Base-by-base conservation (phyloP, 2,888 invertebrate species). In the Idaea biselata region DNA sequence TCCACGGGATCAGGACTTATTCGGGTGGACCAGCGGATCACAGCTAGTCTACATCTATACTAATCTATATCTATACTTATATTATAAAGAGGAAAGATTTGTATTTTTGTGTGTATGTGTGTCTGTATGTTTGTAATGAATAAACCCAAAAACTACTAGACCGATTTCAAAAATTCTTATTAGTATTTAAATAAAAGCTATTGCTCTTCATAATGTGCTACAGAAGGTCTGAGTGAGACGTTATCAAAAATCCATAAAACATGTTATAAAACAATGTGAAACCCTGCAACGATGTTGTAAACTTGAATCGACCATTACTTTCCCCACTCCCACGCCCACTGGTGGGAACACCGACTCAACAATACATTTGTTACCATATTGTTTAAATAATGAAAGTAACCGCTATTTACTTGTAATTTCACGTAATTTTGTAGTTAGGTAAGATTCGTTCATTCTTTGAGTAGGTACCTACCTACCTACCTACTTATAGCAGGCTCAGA, bases 331-430 rank as follows among this genome's bases (percentile, higher is more conserved):
- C 44, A 44, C 44, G 14, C 71, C 67, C 73, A 72, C 63, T 16
- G 63, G 63, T 69, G 69, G 71, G 68, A 65, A 66, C 33, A 18
- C 57, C 44, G 59, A 71, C 70, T 74, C 76, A 82, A 86, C 86
- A 87, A 84, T 86, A 83, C 80, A 44, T 4, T 67, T 62, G 73
- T 63, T 62, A 67, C 68, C 68, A 68, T 73, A 69, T 75, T 74
- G 77, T 77, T 89, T 87, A 87, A 87, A 88, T 83, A 89, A 89
- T 67, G 87, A 88, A 89, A 89, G 86, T 88, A 79, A 87, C 77
- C 77, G 81, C 83, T 81, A 78, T 74, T 78, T 68, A 58, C 64
- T 63, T 73, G 72, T 75, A 74, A 71, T 75, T 67, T 77, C 64
- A 66, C 67, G 44, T 44, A 44, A 44, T 44, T 44, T 44, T 11